Evolutionary conservation across 2,888 invertebrate species (phyloP).

Genomic region (Hoplodrina blanda): DNA sequence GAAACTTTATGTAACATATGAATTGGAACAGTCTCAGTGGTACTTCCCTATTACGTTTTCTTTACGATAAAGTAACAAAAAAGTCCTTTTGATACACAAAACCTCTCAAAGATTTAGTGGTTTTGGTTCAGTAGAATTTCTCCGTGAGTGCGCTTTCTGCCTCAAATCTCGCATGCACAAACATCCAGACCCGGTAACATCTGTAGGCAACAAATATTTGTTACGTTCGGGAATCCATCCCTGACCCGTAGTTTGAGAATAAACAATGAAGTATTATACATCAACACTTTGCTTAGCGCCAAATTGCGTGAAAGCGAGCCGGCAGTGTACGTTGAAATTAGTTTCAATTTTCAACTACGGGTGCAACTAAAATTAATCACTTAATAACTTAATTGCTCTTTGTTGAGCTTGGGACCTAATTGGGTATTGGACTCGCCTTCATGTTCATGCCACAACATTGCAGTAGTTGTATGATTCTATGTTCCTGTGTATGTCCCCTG

Average conservation of each 20-base stretch:
- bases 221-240: constrained; percentile 17
- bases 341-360: constrained; percentile 10
- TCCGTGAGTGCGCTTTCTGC: neutral
- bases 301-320: neutral
- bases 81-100: neutral
- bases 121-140: constrained; percentile 4
- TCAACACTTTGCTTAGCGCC: neutral
- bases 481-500: too few relatives aligned
- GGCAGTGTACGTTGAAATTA: neutral
- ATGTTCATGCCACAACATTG: neutral
- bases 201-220: constrained; percentile 33
- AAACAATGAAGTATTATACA: constrained; percentile 11
- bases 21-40: too few relatives aligned
- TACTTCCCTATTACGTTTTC: too few relatives aligned
- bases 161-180: constrained; percentile 23
- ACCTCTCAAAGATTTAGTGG: neutral
- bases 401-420: constrained; percentile 22
- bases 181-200: constrained; percentile 8
- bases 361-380: constrained; percentile 17
- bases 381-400: constrained; percentile 12
- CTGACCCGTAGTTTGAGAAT: neutral
- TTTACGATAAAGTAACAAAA: neutral
- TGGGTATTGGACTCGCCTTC: neutral
- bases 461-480: too few relatives aligned
- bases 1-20: too few relatives aligned